Base-by-base conservation (phyloP, 2,797 vertebrate genomes). In the Cyprinodon diabolis region DNA sequence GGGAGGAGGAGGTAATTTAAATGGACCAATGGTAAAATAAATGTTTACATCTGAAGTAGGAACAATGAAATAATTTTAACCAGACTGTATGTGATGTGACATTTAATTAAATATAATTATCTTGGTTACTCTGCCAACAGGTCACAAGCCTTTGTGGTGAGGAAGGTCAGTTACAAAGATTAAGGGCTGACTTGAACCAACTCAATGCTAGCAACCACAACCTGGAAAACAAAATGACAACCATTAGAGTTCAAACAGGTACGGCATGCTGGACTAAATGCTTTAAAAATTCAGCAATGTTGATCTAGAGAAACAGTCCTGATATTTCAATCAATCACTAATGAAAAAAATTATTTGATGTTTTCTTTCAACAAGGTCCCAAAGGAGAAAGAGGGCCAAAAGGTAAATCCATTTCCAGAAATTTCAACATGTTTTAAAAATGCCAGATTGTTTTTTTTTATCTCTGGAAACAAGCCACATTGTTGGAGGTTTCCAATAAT, bases 171-270 rank as follows among this genome's bases (percentile, higher is more conserved):
- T 40, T 93, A 57, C 62, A 8, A n/a, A 68, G 6, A 0, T 17
- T 93, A 56, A 81, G 19, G 66, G 35, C 77, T 0, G 79, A 71
- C 12, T 51, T 94, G 74, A 60, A 8, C 6, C 69, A 66, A 72
- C 72, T 94, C 25, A 93, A 93, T 67, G 72, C 6, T 71, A 93
- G 83, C 68, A 79, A 78, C 52, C 25, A 45, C 4, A 68, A 8
- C 15, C 84, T 93, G 80, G 76, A 89, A 23, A 48, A n/a, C 11
- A 80, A 79, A 52, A 25, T 97, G 81, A 85, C 58, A 0, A 87
- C 77, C 74, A 75, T 96, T 72, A 92, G 76, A 17, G 55, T 13
- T 54, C 56, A 3, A 65, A 48, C 93, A 95, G 95, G 96, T 78
- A 4, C 51, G 35, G 12, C 43, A n/a, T 66, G 43, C n/a, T 40